A percentile compares a stretch with the other conserved stretches of the same genome.
Evolutionary conservation across 2,888 invertebrate genomes (phyloP).

Genomic region (Ecliptopera silaceata): DNA sequence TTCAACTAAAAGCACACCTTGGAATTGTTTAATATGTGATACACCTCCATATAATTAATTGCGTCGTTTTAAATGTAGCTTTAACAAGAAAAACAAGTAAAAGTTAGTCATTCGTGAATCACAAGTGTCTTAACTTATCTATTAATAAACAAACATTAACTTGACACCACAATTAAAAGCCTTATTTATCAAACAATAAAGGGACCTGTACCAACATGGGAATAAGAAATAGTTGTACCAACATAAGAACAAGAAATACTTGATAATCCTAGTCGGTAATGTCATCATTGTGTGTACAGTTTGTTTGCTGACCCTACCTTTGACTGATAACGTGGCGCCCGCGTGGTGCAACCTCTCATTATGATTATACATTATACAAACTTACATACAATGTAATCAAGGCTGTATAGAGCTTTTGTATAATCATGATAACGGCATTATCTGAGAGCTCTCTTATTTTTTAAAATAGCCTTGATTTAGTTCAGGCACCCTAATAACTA

Average conservation of each 20-base stretch:
- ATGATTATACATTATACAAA: slow-evolving; percentile 4
- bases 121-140: slow-evolving; percentile 29
- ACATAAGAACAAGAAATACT: slow-evolving; percentile 31
- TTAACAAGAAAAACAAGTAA: not conserved
- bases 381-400: slow-evolving; percentile 1
- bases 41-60: not conserved
- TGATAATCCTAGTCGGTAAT: slow-evolving; percentile 31
- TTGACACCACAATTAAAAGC: slow-evolving; percentile 17
- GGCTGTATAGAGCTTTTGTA: not conserved
- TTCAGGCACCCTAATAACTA: no score
- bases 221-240: slow-evolving; percentile 28
- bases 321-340: slow-evolving; percentile 70
- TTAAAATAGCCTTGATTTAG: no score
- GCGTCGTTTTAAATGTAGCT: not conserved
- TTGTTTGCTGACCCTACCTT: slow-evolving; percentile 71
- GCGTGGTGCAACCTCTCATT: slow-evolving; percentile 33
- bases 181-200: slow-evolving; percentile 22
- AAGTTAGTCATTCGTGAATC: slow-evolving; percentile 29
- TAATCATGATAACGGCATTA: not conserved
- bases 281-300: slow-evolving; percentile 36
- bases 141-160: slow-evolving; percentile 25
- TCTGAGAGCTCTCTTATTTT: not conserved
- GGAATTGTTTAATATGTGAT: no score
- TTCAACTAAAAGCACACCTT: no score
- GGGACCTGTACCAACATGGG: slow-evolving; percentile 16